Evolutionary conservation across 2,888 invertebrate species (phyloP).

Genomic region (Neelides folsomi): DNA sequence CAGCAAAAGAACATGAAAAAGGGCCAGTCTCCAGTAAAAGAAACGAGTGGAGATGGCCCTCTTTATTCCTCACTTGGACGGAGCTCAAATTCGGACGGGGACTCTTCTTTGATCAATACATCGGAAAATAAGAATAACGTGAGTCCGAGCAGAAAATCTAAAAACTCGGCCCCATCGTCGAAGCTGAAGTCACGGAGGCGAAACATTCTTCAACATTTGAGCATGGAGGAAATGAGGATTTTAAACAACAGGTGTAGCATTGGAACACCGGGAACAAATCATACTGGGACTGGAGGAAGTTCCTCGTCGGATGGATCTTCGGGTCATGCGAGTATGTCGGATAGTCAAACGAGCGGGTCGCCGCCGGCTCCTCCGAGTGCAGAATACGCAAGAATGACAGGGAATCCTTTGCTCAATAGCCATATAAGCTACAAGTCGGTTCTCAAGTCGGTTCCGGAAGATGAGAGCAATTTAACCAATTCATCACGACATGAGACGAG

Average conservation of each 20-base stretch:
- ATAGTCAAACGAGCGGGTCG: slow-evolving; percentile 52
- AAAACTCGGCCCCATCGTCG: slow-evolving; percentile 29
- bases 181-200: slow-evolving; percentile 37
- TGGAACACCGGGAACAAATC: slow-evolving; percentile 2
- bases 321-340: slow-evolving; percentile 88
- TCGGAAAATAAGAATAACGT: slow-evolving; percentile 1
- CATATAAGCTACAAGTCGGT: slow-evolving; percentile 42
- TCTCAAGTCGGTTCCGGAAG: slow-evolving; percentile 46
- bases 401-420: slow-evolving; percentile 45
- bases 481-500: slow-evolving; percentile 6
- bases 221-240: slow-evolving; percentile 48
- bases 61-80: slow-evolving; percentile 36
- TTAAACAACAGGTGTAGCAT: slow-evolving; percentile 37
- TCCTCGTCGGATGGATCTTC: slow-evolving; percentile 82
- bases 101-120: slow-evolving; percentile 30
- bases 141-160: slow-evolving; percentile 1
- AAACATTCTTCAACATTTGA: slow-evolving; percentile 45
- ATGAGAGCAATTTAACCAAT: slow-evolving; percentile 37
- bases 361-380: slow-evolving; percentile 36
- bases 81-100: slow-evolving; percentile 37
- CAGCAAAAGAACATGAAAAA: slow-evolving; percentile 4
- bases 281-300: slow-evolving; percentile 45
- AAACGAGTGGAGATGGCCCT: slow-evolving; percentile 28
- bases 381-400: slow-evolving; percentile 32
- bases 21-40: background rate